Evolutionary conservation across 2,888 invertebrate species (phyloP).

Genomic region (Coenonympha glycerion): DNA sequence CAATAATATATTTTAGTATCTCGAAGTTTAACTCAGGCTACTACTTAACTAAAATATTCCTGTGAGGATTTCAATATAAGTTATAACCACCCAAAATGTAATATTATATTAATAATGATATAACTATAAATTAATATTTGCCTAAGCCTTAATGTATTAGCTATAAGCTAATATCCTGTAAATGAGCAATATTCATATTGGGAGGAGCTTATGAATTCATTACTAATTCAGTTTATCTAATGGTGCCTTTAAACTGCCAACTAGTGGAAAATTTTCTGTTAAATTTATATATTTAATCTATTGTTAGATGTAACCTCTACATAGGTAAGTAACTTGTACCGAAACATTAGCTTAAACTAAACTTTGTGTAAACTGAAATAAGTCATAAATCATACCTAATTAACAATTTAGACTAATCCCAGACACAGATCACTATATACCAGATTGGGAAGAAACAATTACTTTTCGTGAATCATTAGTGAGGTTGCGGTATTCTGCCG

Average conservation of each 20-base stretch:
- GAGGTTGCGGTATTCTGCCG: conserved; percentile 42
- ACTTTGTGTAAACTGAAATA: background rate
- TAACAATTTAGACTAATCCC: conserved; percentile 49
- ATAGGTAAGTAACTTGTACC: no score
- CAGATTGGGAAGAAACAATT: conserved; percentile 60
- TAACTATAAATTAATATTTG: background rate
- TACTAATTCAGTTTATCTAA: background rate
- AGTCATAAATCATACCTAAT: no score
- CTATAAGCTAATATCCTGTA: background rate
- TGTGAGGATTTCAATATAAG: no score
- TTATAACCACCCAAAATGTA: no score
- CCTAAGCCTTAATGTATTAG: background rate
- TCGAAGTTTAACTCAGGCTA: no score
- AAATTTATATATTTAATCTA: no score
- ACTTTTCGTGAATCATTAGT: conserved; percentile 60
- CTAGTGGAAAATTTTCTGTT: background rate
- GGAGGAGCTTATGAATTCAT: background rate
- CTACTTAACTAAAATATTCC: no score
- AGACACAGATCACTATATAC: no score
- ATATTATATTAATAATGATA: background rate
- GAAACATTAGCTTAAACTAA: background rate
- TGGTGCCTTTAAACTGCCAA: background rate
- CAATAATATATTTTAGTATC: no score
- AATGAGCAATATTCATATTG: background rate
- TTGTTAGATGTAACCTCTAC: no score